A percentile compares a stretch with the other conserved stretches of the same genome.
Evolutionary conservation across 1,140 invertebrate species (phyloP).

Genomic region (Lordiphosa mommai): DNA sequence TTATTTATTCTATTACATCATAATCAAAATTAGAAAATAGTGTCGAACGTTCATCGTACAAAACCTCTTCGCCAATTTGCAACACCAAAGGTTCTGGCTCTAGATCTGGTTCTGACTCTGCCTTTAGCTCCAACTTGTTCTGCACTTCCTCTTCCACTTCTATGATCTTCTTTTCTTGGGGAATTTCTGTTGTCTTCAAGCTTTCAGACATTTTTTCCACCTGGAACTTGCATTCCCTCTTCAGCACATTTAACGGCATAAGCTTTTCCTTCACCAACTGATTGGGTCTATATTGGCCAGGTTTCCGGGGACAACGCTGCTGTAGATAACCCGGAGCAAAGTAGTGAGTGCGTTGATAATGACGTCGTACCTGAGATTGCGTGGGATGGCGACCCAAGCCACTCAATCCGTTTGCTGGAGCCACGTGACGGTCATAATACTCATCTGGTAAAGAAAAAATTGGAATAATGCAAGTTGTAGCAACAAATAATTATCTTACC

Average conservation of each 20-base stretch:
- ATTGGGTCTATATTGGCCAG: neutral
- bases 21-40: too few relatives aligned
- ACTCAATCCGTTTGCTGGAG: neutral
- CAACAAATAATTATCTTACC: neutral
- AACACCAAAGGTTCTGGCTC: too few relatives aligned
- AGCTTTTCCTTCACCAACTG: too few relatives aligned
- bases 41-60: too few relatives aligned
- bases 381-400: neutral
- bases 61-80: too few relatives aligned
- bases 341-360: constrained; percentile 11
- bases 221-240: neutral
- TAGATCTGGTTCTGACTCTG: too few relatives aligned
- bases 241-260: neutral
- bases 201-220: too few relatives aligned
- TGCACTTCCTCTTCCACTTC: too few relatives aligned
- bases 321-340: constrained; percentile 12
- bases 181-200: too few relatives aligned
- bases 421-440: constrained; percentile 6
- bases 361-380: neutral
- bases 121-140: too few relatives aligned
- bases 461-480: neutral
- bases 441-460: neutral
- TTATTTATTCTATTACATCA: too few relatives aligned
- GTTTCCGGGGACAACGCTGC: neutral
- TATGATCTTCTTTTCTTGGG: too few relatives aligned